Base-by-base conservation (phyloP, 2,888 invertebrate species). In the Frankliniella fusca region DNA sequence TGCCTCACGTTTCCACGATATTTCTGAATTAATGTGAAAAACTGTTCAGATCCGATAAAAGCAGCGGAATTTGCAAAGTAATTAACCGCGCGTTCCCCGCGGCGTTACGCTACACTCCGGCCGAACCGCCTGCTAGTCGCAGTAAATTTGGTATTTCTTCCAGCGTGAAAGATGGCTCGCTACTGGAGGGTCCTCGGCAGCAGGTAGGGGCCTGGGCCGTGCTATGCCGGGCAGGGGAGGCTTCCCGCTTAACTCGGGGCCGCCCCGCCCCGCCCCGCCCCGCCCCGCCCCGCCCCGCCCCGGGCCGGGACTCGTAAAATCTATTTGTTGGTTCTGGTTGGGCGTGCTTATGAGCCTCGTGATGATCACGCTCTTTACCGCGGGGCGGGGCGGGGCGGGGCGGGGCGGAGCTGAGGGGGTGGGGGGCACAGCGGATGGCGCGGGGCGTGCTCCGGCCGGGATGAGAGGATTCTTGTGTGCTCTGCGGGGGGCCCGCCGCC, bases 391-490 rank as follows among this genome's bases (percentile, higher is more conserved):
- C 38, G 38, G 38, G 38, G 38, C 38, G 38, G 38, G 5, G 38
- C 5, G 38, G 20, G 9, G 70, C 10, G 70, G n/a, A n/a, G n/a
- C n/a, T 54, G 54, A 50, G 50, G 50, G 15, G 50, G 54, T 3
- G 54, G 54, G 15, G 54, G 54, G 54, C 15, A 12, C 7, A 2
- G 54, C 54, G 3, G 70, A 9, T 23, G 70, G 5, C 9, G 70
- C 70, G 50, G 20, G 9, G 70, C 10, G 70, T 27, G 23, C 9
- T 23, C 23, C 23, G 23, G 20, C 70, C 70, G 23, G 70, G 27
- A 27, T 27, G 70, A 76, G 70, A 76, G 70, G 70, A 76, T 76
- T 76, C 70, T 76, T 76, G 70, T 76, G 70, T 76, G 12, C 27
- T 76, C 27, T 54, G 12, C 54, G 15, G 54, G 54, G 54, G 38